Conservation (phyloP, 2,797 vertebrate genomes). For the Lacerta bilineata region DNA sequence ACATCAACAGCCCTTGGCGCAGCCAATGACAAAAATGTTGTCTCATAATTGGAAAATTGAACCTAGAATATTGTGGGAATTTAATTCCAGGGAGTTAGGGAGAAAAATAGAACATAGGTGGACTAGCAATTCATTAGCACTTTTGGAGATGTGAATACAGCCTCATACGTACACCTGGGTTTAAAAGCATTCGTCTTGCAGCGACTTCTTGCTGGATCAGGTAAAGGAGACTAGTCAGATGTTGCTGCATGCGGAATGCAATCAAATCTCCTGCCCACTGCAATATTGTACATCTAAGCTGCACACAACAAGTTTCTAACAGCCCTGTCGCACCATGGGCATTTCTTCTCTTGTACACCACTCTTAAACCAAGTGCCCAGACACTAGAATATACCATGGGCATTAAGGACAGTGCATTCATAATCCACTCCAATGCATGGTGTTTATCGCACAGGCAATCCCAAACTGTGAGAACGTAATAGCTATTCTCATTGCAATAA, state of each 20-base stretch:
- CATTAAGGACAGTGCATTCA: neutral
- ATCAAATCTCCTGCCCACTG: neutral
- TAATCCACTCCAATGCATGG: neutral
- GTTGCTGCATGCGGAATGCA: neutral
- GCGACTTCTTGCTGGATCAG: neutral
- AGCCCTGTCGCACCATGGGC: neutral
- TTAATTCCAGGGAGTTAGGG: conserved; percentile 29
- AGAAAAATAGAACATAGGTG: conserved; percentile 3
- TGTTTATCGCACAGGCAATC: neutral
- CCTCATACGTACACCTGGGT: neutral
- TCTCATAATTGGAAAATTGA: conserved; percentile 46
- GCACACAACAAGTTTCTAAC: neutral
- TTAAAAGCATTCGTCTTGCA: neutral
- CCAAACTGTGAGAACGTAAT: neutral
- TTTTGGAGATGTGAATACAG: neutral
- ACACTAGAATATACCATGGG: neutral
- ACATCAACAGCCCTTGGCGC: conserved; percentile 58
- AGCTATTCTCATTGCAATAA: neutral
- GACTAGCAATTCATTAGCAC: conserved; percentile 11
- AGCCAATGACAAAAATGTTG: conserved; percentile 47
- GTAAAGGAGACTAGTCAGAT: neutral
- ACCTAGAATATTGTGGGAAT: conserved; percentile 40
- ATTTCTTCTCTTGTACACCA: neutral
- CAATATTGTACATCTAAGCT: neutral
- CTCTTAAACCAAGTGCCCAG: neutral